Evolutionary conservation across 2,888 invertebrate genomes (phyloP).

Genomic region (Standfussiana lucernea): DNA sequence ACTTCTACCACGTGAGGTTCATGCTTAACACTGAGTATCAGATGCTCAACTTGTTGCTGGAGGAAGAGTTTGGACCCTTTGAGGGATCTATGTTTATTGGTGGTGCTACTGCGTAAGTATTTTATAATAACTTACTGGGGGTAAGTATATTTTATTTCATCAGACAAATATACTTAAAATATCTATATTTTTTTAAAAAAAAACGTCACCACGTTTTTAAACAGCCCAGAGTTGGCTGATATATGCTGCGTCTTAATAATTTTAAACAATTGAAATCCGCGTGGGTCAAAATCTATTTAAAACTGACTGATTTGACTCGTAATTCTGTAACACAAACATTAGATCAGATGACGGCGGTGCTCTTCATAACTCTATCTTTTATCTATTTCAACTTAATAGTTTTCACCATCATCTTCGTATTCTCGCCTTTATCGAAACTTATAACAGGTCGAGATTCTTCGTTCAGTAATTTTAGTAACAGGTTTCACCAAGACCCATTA

Average conservation of each 20-base stretch:
- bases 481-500: background rate
- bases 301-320: no score
- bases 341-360: background rate
- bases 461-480: background rate
- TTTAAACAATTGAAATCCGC: no score
- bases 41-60: conserved; percentile 95
- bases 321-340: background rate
- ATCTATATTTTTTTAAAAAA: no score
- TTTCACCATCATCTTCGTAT: background rate
- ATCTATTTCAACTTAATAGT: background rate
- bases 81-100: conserved; percentile 98
- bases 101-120: conserved; percentile 96
- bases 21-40: conserved; percentile 97
- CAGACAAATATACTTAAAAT: no score
- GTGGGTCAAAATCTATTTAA: no score
- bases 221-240: no score
- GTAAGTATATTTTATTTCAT: no score
- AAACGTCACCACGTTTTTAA: no score
- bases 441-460: background rate
- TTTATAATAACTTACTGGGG: no score
- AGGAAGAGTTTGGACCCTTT: conserved; percentile 97
- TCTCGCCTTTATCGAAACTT: background rate
- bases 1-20: conserved; percentile 97
- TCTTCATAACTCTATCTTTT: background rate
- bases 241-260: no score